Conservation (phyloP, 1,140 invertebrate species). For the Caenorhabditis inopinata region DNA sequence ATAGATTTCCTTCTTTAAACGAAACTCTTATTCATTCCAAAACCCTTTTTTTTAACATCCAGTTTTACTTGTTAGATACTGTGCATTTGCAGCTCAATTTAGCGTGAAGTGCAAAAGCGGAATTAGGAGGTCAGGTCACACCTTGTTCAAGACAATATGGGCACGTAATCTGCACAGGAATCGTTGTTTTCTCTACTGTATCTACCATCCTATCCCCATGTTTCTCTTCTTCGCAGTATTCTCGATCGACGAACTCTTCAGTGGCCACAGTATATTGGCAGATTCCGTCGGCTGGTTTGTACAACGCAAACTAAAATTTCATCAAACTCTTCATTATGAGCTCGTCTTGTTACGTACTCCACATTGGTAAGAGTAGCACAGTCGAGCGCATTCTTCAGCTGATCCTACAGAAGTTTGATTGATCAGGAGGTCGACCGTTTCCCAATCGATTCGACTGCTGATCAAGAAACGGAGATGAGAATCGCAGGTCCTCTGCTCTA, state of each 20-base stretch:
- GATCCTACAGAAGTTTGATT: slow-evolving; percentile 18
- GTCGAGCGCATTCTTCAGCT: slow-evolving; percentile 29
- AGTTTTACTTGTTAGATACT: background rate
- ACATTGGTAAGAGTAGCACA: slow-evolving; percentile 28
- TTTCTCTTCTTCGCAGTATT: slow-evolving; percentile 2
- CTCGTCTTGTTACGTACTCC: background rate
- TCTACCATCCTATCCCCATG: background rate
- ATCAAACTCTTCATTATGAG: background rate
- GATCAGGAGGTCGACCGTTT: slow-evolving; percentile 39
- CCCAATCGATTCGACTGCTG: slow-evolving; percentile 26
- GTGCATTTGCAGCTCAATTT: background rate
- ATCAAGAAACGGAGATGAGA: slow-evolving; percentile 26
- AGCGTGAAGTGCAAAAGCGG: background rate
- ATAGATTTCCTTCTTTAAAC: too few relatives aligned
- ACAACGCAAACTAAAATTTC: slow-evolving; percentile 39
- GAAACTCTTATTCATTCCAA: too few relatives aligned
- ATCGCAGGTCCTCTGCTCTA: background rate
- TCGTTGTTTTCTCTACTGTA: slow-evolving; percentile 14
- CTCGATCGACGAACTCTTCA: slow-evolving; percentile 36
- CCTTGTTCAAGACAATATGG: background rate
- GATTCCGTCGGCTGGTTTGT: background rate
- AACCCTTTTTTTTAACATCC: background rate
- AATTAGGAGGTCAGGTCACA: background rate
- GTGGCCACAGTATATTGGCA: slow-evolving; percentile 41
- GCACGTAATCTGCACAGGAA: slow-evolving; percentile 26